These are phyloP conservation scores for Lumbricus terrestris DNA, from an alignment of 2,888 invertebrate genomes.

Conservation along the genomic window DNA sequence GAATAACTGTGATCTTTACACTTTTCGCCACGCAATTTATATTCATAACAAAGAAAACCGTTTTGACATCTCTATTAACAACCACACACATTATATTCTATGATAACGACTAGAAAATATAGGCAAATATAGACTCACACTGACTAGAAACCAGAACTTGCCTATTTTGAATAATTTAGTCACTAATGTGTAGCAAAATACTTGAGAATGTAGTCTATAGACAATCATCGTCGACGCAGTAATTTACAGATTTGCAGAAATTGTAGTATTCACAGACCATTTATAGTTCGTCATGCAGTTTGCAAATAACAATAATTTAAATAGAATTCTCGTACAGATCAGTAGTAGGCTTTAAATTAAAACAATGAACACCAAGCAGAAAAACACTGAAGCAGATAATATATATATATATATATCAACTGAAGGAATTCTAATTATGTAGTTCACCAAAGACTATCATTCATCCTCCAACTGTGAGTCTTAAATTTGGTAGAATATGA, in stretches of 20 bases:
- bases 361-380: not conserved
- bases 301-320: not conserved
- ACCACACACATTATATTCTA: not conserved
- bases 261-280: not conserved
- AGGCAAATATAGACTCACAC: not conserved
- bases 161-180: not conserved
- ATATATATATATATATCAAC: too few species aligned
- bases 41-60: not conserved
- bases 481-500: not conserved
- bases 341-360: not conserved
- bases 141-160: not conserved
- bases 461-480: not conserved
- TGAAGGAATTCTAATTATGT: not conserved
- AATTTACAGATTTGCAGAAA: conserved; percentile 3
- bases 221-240: not conserved
- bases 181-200: conserved; percentile 3
- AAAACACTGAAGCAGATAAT: not conserved
- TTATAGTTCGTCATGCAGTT: not conserved
- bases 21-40: not conserved
- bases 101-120: conserved; percentile 3
- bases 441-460: not conserved
- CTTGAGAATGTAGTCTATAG: not conserved
- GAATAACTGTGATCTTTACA: too few species aligned
- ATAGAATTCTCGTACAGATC: not conserved
- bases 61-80: not conserved